A percentile compares a stretch with the other conserved stretches of the same genome.
These are phyloP conservation scores for Emydocephalus ijimae DNA, from an alignment of 2,113 vertebrate species.

Conservation along the genomic window DNA sequence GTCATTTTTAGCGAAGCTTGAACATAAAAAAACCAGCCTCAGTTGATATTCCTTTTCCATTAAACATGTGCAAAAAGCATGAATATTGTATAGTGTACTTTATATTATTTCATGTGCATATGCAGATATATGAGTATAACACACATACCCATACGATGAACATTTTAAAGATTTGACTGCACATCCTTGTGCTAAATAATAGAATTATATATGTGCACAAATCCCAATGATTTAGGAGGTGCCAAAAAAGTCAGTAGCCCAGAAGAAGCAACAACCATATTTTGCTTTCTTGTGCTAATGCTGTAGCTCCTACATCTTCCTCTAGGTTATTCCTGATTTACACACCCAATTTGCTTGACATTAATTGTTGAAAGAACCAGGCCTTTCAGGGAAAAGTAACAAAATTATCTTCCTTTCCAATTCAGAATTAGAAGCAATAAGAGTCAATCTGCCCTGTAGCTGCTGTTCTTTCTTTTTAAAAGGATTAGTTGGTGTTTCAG, in stretches of 20 bases:
- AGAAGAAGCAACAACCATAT: neutral
- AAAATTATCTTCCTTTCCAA: slow-evolving; percentile 56
- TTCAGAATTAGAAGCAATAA: slow-evolving; percentile 48
- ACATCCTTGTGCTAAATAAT: neutral
- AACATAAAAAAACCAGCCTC: neutral
- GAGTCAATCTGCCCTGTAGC: slow-evolving; percentile 42
- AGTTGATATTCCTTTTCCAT: neutral
- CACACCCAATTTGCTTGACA: slow-evolving; percentile 23
- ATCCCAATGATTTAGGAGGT: neutral
- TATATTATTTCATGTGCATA: neutral
- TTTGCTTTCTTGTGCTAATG: neutral
- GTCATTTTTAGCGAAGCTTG: neutral
- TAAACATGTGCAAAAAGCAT: neutral
- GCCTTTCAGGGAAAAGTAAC: neutral
- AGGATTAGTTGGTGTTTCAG: slow-evolving; percentile 35
- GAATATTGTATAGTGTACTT: neutral
- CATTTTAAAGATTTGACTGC: neutral
- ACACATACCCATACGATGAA: neutral
- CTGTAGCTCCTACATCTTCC: neutral
- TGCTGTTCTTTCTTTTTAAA: slow-evolving; percentile 43
- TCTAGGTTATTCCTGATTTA: slow-evolving; percentile 40
- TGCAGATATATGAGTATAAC: neutral
- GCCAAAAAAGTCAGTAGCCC: neutral
- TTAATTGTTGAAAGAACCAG: slow-evolving; percentile 42
- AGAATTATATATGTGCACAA: neutral